Percentiles rank a stretch among this genome's conserved stretches.
Evolutionary conservation across 2,797 vertebrate genomes (phyloP).

Genomic region (Pseudochirops corinnae): DNA sequence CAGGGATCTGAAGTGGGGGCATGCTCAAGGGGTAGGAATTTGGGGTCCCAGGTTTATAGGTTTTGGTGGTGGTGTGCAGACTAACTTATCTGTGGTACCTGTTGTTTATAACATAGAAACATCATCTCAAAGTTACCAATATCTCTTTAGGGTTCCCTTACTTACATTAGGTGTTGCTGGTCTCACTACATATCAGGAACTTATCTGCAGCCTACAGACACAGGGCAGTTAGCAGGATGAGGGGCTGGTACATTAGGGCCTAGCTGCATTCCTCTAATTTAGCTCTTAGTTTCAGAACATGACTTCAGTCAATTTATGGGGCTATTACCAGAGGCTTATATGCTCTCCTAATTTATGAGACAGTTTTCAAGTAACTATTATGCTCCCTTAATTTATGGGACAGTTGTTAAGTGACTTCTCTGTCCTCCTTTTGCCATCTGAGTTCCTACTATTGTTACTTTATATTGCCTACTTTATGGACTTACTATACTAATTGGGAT

Average conservation of each 20-base stretch:
- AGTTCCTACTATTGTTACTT: neutral
- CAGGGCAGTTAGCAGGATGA: neutral
- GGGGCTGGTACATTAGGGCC: neutral
- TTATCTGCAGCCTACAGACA: neutral
- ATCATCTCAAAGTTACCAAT: neutral
- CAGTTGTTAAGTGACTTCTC: neutral
- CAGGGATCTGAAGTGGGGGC: neutral
- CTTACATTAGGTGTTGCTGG: neutral
- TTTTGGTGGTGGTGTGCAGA: neutral
- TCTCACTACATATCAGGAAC: neutral
- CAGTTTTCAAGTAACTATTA: neutral
- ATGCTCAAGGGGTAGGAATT: neutral
- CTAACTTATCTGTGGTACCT: neutral
- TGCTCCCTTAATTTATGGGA: neutral
- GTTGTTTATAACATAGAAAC: neutral
- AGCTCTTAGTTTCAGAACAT: neutral
- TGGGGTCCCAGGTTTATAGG: neutral
- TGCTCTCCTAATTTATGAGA: neutral
- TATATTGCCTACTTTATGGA: neutral
- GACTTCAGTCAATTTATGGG: neutral
- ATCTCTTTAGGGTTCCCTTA: neutral
- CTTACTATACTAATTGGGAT: neutral
- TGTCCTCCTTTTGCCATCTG: neutral
- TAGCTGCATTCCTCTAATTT: neutral
- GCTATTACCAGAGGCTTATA: neutral